Percentiles rank a stretch among this genome's conserved stretches.
Evolutionary conservation across 1,140 invertebrate species (phyloP).

Genomic region (Panagrolaimus sp.): DNA sequence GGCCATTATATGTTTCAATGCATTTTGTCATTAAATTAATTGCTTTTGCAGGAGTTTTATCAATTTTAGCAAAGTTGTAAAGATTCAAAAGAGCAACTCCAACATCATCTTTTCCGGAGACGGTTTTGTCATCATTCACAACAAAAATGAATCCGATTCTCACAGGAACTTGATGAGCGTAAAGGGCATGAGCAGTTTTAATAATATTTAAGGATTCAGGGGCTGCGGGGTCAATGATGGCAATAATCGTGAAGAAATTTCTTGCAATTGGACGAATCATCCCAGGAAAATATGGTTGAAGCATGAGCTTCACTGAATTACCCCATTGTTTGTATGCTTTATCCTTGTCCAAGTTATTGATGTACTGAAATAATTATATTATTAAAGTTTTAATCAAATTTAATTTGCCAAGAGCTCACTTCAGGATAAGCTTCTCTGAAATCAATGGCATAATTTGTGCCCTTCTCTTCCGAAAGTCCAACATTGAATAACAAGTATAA

Average conservation of each 20-base stretch:
- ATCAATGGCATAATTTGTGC: constrained; percentile 61
- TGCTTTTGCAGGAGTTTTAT: constrained; percentile 62
- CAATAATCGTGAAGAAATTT: constrained; percentile 86
- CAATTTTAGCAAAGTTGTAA: constrained; percentile 81
- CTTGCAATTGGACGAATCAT: constrained; percentile 83
- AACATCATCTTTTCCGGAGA: constrained; percentile 69
- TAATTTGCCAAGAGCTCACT: constrained; percentile 70
- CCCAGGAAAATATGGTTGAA: constrained; percentile 90
- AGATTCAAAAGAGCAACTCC: constrained; percentile 81
- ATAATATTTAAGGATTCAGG: constrained; percentile 70
- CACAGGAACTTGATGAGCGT: constrained; percentile 73
- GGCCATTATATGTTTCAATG: constrained; percentile 48
- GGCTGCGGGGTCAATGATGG: constrained; percentile 80
- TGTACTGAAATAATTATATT: constrained; percentile 76
- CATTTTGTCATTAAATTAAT: constrained; percentile 46
- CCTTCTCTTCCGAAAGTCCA: constrained; percentile 67
- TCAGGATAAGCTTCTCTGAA: constrained; percentile 62
- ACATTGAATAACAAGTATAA: constrained; percentile 70
- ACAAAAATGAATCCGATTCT: constrained; percentile 85
- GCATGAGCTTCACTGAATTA: constrained; percentile 75
- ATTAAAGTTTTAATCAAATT: constrained; percentile 59
- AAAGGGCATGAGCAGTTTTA: constrained; percentile 81
- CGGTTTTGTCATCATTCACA: constrained; percentile 66
- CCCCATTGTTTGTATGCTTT: constrained; percentile 80
- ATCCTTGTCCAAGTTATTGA: constrained; percentile 91